Evolutionary conservation across 2,113 vertebrate species (phyloP).

Genomic region (Pomatorhinus ruficollis): DNA sequence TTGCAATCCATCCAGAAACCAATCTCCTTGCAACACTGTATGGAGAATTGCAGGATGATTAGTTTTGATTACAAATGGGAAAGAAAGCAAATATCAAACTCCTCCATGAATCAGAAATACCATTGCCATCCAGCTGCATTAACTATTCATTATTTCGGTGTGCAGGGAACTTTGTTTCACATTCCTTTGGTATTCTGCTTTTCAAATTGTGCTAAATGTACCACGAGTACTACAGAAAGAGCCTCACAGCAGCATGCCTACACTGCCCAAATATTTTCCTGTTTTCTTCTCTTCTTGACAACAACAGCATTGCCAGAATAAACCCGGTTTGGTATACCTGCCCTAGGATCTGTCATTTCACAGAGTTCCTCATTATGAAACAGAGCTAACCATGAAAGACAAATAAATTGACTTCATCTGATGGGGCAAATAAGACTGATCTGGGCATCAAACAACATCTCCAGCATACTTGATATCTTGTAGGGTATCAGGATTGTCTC

Average conservation of each 20-base stretch:
- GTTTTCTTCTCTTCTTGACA: background rate
- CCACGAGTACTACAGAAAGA: background rate
- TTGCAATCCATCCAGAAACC: background rate
- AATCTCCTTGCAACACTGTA: background rate
- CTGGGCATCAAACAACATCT: background rate
- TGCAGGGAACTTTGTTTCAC: background rate
- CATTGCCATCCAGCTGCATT: background rate
- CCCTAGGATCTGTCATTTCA: background rate
- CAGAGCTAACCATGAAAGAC: background rate
- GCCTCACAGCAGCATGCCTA: background rate
- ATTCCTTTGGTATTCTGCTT: background rate
- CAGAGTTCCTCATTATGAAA: background rate
- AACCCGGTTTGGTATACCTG: background rate
- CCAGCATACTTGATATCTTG: background rate
- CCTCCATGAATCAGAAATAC: background rate
- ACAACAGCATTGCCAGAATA: background rate
- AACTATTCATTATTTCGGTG: background rate
- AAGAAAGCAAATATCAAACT: background rate
- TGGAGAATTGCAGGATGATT: background rate
- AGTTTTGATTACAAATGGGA: conserved; percentile 1
- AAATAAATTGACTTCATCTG: background rate
- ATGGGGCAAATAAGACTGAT: background rate
- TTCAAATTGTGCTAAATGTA: background rate
- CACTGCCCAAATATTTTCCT: background rate
- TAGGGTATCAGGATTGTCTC: background rate